Conservation (phyloP, 2,113 vertebrate species). For the Halcyon malimbica region DNA sequence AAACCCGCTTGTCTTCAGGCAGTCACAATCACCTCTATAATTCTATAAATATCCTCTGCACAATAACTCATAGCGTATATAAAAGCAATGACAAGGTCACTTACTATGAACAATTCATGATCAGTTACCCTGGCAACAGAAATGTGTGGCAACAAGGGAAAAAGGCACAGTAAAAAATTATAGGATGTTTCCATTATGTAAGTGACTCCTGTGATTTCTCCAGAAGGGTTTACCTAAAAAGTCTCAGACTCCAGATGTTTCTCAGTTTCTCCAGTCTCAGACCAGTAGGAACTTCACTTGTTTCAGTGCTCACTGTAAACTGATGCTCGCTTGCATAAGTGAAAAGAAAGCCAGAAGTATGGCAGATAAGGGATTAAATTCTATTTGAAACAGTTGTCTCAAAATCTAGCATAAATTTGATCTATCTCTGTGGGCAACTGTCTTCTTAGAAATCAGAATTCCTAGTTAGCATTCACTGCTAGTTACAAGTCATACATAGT, state of each 20-base stretch:
- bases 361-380: background rate
- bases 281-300: background rate
- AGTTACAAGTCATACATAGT: background rate
- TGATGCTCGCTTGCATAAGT: background rate
- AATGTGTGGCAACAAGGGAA: slow-evolving; percentile 49
- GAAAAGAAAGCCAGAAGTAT: background rate
- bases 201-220: background rate
- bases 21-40: slow-evolving; percentile 51
- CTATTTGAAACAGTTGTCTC: background rate
- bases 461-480: background rate
- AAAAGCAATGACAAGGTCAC: slow-evolving; percentile 71
- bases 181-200: slow-evolving; percentile 34
- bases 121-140: slow-evolving; percentile 73
- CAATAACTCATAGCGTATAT: slow-evolving; percentile 63
- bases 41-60: slow-evolving; percentile 71
- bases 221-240: background rate
- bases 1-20: slow-evolving; percentile 43
- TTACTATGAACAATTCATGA: slow-evolving; percentile 69
- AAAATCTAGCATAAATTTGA: background rate
- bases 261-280: background rate
- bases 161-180: slow-evolving; percentile 48
- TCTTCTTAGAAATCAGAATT: background rate
- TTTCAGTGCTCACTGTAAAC: background rate
- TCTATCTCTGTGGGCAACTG: background rate
- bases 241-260: background rate